These are phyloP conservation scores for Meandrusa payeni DNA, from an alignment of 2,888 invertebrate species.

Conservation along the genomic window DNA sequence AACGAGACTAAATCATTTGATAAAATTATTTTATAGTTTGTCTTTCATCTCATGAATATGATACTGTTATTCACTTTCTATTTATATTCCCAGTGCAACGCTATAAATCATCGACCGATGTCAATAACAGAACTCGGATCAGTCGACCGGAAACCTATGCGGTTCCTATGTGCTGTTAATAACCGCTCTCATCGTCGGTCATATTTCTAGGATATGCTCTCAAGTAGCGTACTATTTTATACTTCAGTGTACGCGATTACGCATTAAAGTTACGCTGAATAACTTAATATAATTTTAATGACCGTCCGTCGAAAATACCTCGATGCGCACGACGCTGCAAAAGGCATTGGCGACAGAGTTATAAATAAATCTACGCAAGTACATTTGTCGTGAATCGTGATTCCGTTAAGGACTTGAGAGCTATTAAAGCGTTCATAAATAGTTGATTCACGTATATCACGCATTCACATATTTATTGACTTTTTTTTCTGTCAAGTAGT, in stretches of 20 bases:
- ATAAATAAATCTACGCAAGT: conserved; percentile 16
- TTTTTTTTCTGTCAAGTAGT: not conserved
- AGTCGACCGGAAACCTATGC: conserved; percentile 53
- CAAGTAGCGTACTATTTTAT: conserved; percentile 39
- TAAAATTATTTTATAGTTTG: too few species aligned
- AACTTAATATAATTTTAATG: conserved; percentile 46
- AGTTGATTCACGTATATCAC: too few species aligned
- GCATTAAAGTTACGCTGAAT: conserved; percentile 36
- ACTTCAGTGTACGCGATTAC: conserved; percentile 37
- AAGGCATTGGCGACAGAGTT: conserved; percentile 17
- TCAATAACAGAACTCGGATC: conserved; percentile 37
- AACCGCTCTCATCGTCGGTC: conserved; percentile 41
- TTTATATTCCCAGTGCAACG: not conserved
- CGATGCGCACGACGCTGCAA: conserved; percentile 38
- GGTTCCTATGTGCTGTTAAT: conserved; percentile 43
- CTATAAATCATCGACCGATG: conserved; percentile 25
- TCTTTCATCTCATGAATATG: too few species aligned
- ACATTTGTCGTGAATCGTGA: conserved; percentile 18
- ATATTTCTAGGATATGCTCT: conserved; percentile 37
- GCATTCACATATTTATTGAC: too few species aligned
- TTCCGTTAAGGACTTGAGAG: conserved; percentile 3
- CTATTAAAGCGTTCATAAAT: conserved; percentile 13
- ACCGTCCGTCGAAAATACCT: conserved; percentile 39
- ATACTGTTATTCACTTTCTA: not conserved
- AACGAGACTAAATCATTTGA: too few species aligned